Conservation (phyloP, 2,113 vertebrate genomes). For the Noctilio leporinus region DNA sequence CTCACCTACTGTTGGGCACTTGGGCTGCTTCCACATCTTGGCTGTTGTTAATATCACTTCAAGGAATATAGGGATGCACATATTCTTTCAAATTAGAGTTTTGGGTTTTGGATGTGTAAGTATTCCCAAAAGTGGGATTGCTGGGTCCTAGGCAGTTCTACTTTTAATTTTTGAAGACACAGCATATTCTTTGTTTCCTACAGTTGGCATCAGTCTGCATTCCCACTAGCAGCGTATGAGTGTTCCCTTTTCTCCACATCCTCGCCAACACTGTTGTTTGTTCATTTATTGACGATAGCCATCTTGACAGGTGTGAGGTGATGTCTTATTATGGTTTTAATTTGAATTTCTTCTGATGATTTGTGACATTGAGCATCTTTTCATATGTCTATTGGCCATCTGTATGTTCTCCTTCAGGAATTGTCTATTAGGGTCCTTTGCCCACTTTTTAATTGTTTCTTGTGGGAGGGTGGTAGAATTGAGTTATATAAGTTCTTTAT, state of each 20-base stretch:
- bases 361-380: background rate
- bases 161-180: no score
- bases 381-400: background rate
- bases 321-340: background rate
- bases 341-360: background rate
- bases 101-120: background rate
- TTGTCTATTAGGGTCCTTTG: background rate
- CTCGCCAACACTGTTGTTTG: background rate
- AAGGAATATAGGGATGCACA: background rate
- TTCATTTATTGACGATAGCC: background rate
- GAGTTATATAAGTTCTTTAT: background rate
- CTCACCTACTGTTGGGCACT: background rate
- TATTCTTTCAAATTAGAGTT: no score
- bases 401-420: background rate
- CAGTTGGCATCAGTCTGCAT: background rate
- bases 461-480: background rate
- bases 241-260: background rate
- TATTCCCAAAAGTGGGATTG: background rate
- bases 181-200: background rate
- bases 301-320: background rate
- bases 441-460: background rate
- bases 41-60: background rate
- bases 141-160: no score
- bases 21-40: background rate
- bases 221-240: background rate